Percentiles rank a stretch among this genome's conserved stretches.
phyloP scores from a whole-genome alignment of 2,888 invertebrate genomes.

The Drosophila picticornis region DNA sequence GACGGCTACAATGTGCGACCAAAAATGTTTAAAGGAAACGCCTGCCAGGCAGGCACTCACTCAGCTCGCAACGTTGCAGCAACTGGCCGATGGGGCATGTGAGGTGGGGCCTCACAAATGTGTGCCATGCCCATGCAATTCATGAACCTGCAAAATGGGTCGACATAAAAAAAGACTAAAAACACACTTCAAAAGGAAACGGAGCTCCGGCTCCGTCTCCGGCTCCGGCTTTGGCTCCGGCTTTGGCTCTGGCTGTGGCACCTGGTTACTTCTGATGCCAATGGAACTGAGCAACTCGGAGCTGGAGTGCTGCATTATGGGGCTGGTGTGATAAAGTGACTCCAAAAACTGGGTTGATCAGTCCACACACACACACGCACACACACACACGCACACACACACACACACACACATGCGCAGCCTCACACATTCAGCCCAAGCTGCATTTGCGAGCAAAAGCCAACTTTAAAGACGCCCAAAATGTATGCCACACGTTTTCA shows the following conservation, averaged over 20 bases:
- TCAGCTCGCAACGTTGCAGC: slow-evolving; percentile 9
- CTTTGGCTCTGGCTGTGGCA: background rate
- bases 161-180: slow-evolving; percentile 39
- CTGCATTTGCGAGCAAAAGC: background rate
- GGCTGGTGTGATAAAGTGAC: slow-evolving; percentile 75
- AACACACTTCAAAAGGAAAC: slow-evolving; percentile 73
- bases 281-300: slow-evolving; percentile 41
- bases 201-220: slow-evolving; percentile 40
- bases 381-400: slow-evolving; percentile 2
- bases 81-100: background rate
- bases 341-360: slow-evolving; percentile 69
- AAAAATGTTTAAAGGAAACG: slow-evolving; percentile 81
- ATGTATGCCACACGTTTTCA: slow-evolving; percentile 49
- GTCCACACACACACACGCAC: slow-evolving; percentile 28
- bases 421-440: background rate
- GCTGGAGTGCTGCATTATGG: slow-evolving; percentile 65
- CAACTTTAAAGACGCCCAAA: slow-evolving; percentile 36
- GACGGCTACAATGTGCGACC: slow-evolving; percentile 82
- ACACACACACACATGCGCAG: background rate
- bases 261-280: slow-evolving; percentile 54
- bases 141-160: slow-evolving; percentile 79
- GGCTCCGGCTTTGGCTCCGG: too few relatives aligned
- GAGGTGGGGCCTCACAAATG: slow-evolving; percentile 3
- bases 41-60: slow-evolving; percentile 29
- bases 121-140: slow-evolving; percentile 70